phyloP scores from a whole-genome alignment of 1,140 invertebrate species.

The Euglossa dilemma region DNA sequence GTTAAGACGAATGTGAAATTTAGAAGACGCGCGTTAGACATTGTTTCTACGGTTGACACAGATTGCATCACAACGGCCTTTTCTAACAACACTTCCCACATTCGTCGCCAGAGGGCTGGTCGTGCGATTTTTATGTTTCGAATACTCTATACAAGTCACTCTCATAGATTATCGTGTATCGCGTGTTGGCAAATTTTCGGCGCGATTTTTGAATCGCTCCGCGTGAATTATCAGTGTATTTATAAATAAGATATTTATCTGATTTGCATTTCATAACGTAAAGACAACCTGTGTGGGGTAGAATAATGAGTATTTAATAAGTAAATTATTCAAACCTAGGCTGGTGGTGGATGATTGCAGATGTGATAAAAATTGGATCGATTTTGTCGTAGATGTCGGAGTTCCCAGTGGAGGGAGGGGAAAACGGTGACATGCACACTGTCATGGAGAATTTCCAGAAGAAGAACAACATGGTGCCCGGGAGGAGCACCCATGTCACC shows the following conservation, averaged over 20 bases:
- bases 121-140: no score
- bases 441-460: slow-evolving; percentile 81
- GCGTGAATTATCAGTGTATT: no score
- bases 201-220: not conserved
- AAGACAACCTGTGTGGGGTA: no score
- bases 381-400: slow-evolving; percentile 77
- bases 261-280: not conserved
- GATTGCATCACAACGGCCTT: no score
- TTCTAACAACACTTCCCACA: no score
- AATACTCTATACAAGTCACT: no score
- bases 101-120: no score
- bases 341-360: not conserved
- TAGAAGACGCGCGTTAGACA: not conserved
- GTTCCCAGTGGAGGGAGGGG: slow-evolving; percentile 76
- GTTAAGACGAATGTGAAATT: slow-evolving; percentile 16
- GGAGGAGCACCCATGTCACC: slow-evolving; percentile 67
- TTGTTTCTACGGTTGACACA: no score
- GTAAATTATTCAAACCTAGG: not conserved
- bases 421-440: slow-evolving; percentile 79
- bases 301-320: not conserved
- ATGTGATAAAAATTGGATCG: not conserved
- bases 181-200: not conserved
- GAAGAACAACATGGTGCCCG: slow-evolving; percentile 76
- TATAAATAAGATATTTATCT: not conserved
- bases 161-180: not conserved